Evolutionary conservation across 1,140 invertebrate genomes (phyloP).

Genomic region (Trypoxylus dichotomus): DNA sequence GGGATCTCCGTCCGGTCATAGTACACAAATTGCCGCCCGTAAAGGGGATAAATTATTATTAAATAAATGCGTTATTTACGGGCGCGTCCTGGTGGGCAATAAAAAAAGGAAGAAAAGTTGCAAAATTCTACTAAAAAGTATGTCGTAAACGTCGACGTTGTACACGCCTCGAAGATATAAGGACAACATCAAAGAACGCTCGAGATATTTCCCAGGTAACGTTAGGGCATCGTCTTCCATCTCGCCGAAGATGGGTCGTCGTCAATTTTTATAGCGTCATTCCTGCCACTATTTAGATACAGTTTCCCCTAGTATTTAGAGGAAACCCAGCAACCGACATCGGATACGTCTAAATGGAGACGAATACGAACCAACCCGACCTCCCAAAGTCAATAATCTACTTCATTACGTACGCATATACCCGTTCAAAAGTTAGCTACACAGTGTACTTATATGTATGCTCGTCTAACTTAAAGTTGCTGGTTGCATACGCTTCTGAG

Average conservation of each 20-base stretch:
- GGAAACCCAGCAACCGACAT: neutral
- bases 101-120: constrained; percentile 19
- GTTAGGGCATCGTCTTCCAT: constrained; percentile 32
- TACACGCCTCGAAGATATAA: constrained; percentile 13
- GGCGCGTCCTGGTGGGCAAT: neutral
- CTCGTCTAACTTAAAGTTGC: too few relatives aligned
- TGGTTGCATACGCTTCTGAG: too few relatives aligned
- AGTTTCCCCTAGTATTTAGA: constrained; percentile 9
- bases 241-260: constrained; percentile 38
- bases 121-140: constrained; percentile 2
- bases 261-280: constrained; percentile 47
- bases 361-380: neutral
- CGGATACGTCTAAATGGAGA: neutral
- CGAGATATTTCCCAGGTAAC: constrained; percentile 38
- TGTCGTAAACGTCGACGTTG: constrained; percentile 22
- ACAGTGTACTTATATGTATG: too few relatives aligned
- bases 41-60: constrained; percentile 15
- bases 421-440: too few relatives aligned
- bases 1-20: neutral
- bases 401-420: neutral
- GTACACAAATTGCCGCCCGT: neutral
- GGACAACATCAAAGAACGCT: constrained; percentile 31
- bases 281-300: constrained; percentile 45
- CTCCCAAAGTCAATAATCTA: neutral
- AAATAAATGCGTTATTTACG: constrained; percentile 22